These are phyloP conservation scores for Notodonta ziczac DNA, from an alignment of 2,888 invertebrate genomes.

Conservation along the genomic window DNA sequence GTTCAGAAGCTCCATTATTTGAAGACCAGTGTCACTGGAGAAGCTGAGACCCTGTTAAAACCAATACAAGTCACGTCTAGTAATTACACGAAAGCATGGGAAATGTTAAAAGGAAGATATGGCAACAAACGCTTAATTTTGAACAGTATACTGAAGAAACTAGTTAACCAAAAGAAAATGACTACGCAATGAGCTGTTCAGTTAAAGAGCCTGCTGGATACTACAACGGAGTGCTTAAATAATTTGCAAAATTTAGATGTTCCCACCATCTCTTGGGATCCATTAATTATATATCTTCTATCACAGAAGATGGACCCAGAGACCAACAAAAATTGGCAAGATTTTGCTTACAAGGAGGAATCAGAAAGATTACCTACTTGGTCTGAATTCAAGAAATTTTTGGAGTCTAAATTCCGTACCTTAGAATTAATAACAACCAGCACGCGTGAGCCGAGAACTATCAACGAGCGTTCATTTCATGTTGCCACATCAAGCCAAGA, in stretches of 20 bases:
- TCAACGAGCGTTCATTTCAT: constrained; percentile 5
- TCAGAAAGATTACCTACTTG: not conserved
- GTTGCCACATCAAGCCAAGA: constrained; percentile 4
- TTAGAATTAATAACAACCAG: constrained; percentile 8
- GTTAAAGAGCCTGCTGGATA: constrained; percentile 13
- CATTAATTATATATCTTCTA: constrained; percentile 29
- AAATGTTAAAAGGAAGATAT: constrained; percentile 2
- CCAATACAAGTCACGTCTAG: constrained; percentile 14
- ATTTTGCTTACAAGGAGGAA: not conserved
- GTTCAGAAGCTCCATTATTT: constrained; percentile 21
- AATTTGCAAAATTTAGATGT: constrained; percentile 7
- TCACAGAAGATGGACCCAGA: constrained; percentile 35
- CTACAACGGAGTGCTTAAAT: constrained; percentile 13
- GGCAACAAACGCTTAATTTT: constrained; percentile 11
- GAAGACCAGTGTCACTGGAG: constrained; percentile 14
- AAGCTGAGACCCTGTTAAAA: constrained; percentile 13
- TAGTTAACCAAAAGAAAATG: constrained; percentile 9
- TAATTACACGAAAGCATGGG: constrained; percentile 17
- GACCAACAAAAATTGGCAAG: constrained; percentile 32
- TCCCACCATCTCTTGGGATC: constrained; percentile 21
- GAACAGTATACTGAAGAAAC: constrained; percentile 9
- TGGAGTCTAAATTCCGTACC: constrained; percentile 11
- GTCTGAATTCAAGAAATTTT: not conserved
- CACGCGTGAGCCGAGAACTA: constrained; percentile 2
- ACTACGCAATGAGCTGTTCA: constrained; percentile 6